phyloP scores from a whole-genome alignment of 2,113 vertebrate genomes.

The Misgurnus mizolepis region DNA sequence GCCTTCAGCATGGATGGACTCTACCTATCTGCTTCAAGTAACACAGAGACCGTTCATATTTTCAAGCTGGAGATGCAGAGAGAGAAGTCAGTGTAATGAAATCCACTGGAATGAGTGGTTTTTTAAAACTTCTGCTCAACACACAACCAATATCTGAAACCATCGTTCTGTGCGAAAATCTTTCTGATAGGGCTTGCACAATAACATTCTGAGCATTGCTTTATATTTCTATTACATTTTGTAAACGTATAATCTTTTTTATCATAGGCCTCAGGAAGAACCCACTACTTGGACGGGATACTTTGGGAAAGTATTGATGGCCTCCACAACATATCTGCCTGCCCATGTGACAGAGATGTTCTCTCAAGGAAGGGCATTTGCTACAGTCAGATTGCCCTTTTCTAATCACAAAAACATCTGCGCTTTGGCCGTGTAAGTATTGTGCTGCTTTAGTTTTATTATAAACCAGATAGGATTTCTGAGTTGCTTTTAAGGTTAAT shows the following conservation, averaged over 20 bases:
- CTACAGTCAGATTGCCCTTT: slow-evolving; percentile 95
- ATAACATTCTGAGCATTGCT: background rate
- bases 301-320: slow-evolving; percentile 95
- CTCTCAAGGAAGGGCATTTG: slow-evolving; percentile 96
- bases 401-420: slow-evolving; percentile 99
- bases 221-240: slow-evolving; percentile 4
- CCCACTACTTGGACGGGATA: slow-evolving; percentile 98
- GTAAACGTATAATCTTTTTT: background rate
- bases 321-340: slow-evolving; percentile 94
- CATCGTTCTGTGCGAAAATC: no score
- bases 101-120: slow-evolving; percentile 17
- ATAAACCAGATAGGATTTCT: background rate
- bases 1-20: slow-evolving; percentile 97
- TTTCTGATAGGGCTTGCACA: background rate
- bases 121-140: background rate
- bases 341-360: slow-evolving; percentile 99
- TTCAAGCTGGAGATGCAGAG: slow-evolving; percentile 98
- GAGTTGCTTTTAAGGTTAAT: background rate
- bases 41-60: slow-evolving; percentile 98
- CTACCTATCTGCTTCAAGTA: slow-evolving; percentile 97
- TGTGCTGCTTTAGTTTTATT: background rate
- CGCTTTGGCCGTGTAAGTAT: slow-evolving; percentile 89
- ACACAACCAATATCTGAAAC: background rate
- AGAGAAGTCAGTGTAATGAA: slow-evolving; percentile 85
- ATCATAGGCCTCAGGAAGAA: slow-evolving; percentile 90